Percentiles rank a stretch among this genome's conserved stretches.
Evolutionary conservation across 2,888 invertebrate genomes (phyloP).

Genomic region (Meteorus cinctellus): DNA sequence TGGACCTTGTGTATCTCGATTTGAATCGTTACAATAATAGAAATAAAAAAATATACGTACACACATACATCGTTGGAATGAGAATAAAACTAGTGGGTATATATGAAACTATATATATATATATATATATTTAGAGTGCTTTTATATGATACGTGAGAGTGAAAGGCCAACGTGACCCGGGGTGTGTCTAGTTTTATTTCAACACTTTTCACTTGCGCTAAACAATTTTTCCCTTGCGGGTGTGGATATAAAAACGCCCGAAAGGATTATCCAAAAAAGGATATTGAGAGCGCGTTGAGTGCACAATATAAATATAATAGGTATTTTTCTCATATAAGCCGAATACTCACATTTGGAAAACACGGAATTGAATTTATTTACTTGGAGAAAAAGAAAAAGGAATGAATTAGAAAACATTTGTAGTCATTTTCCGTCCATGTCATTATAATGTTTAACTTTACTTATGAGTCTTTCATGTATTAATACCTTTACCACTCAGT

Average conservation of each 20-base stretch:
- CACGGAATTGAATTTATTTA: neutral
- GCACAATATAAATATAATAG: conserved; percentile 1
- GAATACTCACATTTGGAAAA: neutral
- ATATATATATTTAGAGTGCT: conserved; percentile 8
- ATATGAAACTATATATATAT: too few relatives aligned
- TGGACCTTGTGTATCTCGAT: neutral
- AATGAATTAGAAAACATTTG: neutral
- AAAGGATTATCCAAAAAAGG: conserved; percentile 33
- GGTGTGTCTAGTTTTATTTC: conserved; percentile 53
- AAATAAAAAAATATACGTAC: neutral
- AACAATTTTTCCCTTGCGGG: conserved; percentile 34
- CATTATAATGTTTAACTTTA: neutral
- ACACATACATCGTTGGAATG: conserved; percentile 23
- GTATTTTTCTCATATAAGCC: neutral
- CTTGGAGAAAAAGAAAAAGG: neutral
- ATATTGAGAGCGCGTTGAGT: conserved; percentile 18
- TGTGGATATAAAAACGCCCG: neutral
- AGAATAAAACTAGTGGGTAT: neutral
- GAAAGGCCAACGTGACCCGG: conserved; percentile 59
- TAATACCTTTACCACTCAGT: neutral
- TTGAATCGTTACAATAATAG: neutral
- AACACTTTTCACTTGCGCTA: conserved; percentile 50
- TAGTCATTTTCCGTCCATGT: neutral
- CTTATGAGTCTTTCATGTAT: neutral
- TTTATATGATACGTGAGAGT: conserved; percentile 47